Percentiles rank a stretch among this genome's conserved stretches.
These are phyloP conservation scores for Alaudala cheleensis DNA, from an alignment of 2,113 vertebrate genomes.

Conservation along the genomic window DNA sequence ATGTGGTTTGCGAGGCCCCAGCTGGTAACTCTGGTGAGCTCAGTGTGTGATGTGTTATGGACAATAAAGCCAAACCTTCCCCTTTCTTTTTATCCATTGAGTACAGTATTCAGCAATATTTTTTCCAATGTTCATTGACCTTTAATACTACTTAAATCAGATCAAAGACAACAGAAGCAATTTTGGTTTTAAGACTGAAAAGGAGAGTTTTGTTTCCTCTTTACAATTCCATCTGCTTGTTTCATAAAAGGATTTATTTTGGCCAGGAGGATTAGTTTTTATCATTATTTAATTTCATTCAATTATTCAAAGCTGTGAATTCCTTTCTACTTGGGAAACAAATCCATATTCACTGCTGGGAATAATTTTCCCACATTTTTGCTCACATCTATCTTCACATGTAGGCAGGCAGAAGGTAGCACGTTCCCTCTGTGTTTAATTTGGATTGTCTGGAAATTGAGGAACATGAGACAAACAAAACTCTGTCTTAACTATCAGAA, in stretches of 20 bases:
- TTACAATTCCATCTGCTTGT: not conserved
- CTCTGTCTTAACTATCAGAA: not conserved
- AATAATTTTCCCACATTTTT: not conserved
- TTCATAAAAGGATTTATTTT: constrained; percentile 27
- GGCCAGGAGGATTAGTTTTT: not conserved
- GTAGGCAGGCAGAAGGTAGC: not conserved
- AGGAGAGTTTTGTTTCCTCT: not conserved
- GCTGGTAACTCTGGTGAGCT: constrained; percentile 81
- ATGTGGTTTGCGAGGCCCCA: constrained; percentile 75
- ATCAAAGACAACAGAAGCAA: constrained; percentile 56
- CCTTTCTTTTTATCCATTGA: constrained; percentile 56
- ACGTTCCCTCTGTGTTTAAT: not conserved
- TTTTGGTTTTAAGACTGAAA: constrained; percentile 31
- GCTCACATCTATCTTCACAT: not conserved
- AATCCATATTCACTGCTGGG: not conserved
- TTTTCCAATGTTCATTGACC: constrained; percentile 55
- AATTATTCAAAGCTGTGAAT: constrained; percentile 5
- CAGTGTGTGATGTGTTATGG: constrained; percentile 74
- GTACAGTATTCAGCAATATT: constrained; percentile 53
- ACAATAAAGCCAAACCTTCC: constrained; percentile 66
- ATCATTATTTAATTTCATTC: constrained; percentile 23
- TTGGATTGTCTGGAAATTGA: not conserved
- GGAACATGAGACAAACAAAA: not conserved
- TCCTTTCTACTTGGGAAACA: constrained; percentile 23
- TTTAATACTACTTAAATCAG: constrained; percentile 5